Conservation (phyloP, 2,113 vertebrate species). For the Lipotes vexillifer region DNA sequence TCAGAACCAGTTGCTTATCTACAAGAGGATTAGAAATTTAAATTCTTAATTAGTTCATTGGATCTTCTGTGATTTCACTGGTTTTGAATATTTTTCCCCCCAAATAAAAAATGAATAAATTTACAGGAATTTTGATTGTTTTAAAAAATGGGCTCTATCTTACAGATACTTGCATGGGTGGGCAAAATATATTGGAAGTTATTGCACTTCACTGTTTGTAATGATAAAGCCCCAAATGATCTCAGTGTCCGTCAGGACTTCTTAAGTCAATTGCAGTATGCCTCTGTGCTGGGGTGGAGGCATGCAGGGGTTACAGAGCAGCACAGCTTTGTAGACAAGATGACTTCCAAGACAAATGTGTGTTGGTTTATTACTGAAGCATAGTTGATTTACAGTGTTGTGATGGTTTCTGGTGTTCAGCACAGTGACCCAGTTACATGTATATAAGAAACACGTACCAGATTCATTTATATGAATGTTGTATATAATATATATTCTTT, state of each 20-base stretch:
- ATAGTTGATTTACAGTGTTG: neutral
- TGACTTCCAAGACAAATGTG: neutral
- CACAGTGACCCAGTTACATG: neutral
- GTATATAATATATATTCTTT: neutral
- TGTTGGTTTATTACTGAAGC: neutral
- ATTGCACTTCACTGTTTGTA: fast-evolving
- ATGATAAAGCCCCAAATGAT: too few species aligned
- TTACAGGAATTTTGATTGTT: neutral
- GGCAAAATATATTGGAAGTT: neutral
- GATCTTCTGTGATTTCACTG: neutral
- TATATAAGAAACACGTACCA: neutral
- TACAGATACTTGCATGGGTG: neutral
- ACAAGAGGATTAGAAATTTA: neutral
- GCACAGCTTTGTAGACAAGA: fast-evolving
- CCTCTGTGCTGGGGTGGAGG: neutral
- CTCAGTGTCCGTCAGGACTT: neutral
- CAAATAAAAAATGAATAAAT: neutral
- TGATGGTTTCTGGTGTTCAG: neutral
- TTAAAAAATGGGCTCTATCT: too few species aligned
- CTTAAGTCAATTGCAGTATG: fast-evolving
- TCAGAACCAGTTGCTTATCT: neutral
- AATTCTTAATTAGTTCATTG: neutral
- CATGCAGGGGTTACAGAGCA: neutral
- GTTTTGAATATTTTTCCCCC: neutral
- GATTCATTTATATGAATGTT: neutral